phyloP scores from a whole-genome alignment of 2,113 vertebrate species.

The Thermophis baileyi region DNA sequence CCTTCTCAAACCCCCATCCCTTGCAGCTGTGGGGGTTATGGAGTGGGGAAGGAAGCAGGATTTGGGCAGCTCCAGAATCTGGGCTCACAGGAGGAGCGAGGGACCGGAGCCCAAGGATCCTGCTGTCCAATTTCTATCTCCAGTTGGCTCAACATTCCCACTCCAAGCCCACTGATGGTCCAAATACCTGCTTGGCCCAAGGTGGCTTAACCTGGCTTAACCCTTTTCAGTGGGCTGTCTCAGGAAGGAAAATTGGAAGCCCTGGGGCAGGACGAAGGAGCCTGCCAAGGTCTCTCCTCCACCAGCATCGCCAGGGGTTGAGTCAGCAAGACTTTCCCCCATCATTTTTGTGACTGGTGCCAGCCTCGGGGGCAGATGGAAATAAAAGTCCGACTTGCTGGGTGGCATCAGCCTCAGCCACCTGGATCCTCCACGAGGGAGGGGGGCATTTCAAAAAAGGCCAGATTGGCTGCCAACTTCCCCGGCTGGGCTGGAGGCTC shows the following conservation, averaged over 20 bases:
- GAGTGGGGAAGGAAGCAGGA: no score
- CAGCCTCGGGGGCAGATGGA: no score
- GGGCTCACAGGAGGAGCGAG: neutral
- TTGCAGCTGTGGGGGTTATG: neutral
- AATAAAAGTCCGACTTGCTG: accelerated
- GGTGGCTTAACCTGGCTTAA: accelerated
- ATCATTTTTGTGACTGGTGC: accelerated
- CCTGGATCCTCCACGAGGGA: neutral
- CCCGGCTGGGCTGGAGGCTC: neutral
- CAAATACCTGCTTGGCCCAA: neutral
- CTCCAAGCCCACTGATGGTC: no score
- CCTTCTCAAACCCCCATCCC: neutral
- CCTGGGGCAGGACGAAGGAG: no score
- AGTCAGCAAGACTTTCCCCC: neutral
- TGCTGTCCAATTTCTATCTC: neutral
- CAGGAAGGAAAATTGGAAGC: no score
- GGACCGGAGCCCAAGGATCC: neutral
- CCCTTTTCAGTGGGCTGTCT: neutral
- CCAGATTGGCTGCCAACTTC: neutral
- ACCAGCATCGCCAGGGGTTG: neutral
- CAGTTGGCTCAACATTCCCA: neutral
- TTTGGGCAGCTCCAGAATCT: neutral
- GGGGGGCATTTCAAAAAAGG: no score
- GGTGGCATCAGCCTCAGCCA: no score
- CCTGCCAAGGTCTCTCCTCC: neutral